These are phyloP conservation scores for Phylloscopus whistleri DNA, from an alignment of 2,113 vertebrate genomes.

Conservation along the genomic window DNA sequence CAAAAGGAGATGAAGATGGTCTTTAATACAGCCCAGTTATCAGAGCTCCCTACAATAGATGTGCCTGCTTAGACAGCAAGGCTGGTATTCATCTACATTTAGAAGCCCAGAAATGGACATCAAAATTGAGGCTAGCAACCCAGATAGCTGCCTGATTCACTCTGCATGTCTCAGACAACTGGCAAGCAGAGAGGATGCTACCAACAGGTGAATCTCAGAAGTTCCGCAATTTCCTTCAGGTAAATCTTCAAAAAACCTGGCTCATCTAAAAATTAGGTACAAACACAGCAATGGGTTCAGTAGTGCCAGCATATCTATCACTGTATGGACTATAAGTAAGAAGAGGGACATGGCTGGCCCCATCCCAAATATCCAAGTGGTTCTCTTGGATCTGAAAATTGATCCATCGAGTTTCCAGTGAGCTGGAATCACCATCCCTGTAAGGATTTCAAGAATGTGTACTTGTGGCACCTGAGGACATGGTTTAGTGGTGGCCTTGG, in stretches of 20 bases:
- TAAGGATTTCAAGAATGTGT: neutral
- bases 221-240: neutral
- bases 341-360: neutral
- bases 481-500: neutral
- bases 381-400: neutral
- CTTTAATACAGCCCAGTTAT: neutral
- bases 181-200: neutral
- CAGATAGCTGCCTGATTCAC: neutral
- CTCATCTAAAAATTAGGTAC: neutral
- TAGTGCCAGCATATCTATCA: fast-evolving
- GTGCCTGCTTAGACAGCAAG: neutral
- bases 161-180: neutral
- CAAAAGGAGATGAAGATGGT: neutral
- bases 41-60: neutral
- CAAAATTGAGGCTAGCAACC: neutral
- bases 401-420: neutral
- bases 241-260: neutral
- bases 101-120: neutral
- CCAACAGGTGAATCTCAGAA: neutral
- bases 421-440: neutral
- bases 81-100: neutral
- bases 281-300: neutral
- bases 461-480: neutral
- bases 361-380: neutral
- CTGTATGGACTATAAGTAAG: neutral